phyloP scores from a whole-genome alignment of 2,888 invertebrate species.

The Spicauda simplicius region DNA sequence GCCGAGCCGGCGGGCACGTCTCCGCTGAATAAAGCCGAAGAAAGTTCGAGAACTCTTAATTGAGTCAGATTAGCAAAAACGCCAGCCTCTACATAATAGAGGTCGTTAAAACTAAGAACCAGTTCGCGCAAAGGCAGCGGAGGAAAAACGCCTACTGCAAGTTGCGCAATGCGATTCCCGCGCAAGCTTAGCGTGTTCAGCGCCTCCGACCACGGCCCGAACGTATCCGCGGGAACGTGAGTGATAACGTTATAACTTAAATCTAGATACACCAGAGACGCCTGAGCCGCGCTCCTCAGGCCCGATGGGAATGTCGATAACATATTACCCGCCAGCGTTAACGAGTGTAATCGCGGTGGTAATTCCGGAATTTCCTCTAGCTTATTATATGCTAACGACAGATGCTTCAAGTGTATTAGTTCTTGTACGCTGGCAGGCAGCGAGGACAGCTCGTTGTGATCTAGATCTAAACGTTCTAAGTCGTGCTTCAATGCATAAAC shows the following conservation, averaged over 20 bases:
- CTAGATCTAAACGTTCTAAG: slow-evolving; percentile 90
- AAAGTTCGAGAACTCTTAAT: slow-evolving; percentile 91
- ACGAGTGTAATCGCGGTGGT: slow-evolving; percentile 87
- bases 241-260: slow-evolving; percentile 92
- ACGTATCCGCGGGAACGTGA: slow-evolving; percentile 87
- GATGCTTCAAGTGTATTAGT: slow-evolving; percentile 87
- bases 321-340: slow-evolving; percentile 90
- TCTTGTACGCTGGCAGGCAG: slow-evolving; percentile 87
- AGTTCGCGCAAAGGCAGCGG: slow-evolving; percentile 91
- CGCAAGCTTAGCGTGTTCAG: slow-evolving; percentile 90
- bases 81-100: slow-evolving; percentile 88
- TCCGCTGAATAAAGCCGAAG: slow-evolving; percentile 90
- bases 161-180: slow-evolving; percentile 89
- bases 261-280: slow-evolving; percentile 88
- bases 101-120: slow-evolving; percentile 93
- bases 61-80: slow-evolving; percentile 89
- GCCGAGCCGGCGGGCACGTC: slow-evolving; percentile 88
- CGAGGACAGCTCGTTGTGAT: slow-evolving; percentile 87
- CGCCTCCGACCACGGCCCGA: slow-evolving; percentile 89
- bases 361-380: slow-evolving; percentile 81
- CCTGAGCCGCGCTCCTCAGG: slow-evolving; percentile 85
- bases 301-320: slow-evolving; percentile 87
- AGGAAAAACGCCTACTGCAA: slow-evolving; percentile 87
- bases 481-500: slow-evolving; percentile 88
- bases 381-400: slow-evolving; percentile 91